phyloP scores from a whole-genome alignment of 2,888 invertebrate species.

The Neoscelio sp. region DNA sequence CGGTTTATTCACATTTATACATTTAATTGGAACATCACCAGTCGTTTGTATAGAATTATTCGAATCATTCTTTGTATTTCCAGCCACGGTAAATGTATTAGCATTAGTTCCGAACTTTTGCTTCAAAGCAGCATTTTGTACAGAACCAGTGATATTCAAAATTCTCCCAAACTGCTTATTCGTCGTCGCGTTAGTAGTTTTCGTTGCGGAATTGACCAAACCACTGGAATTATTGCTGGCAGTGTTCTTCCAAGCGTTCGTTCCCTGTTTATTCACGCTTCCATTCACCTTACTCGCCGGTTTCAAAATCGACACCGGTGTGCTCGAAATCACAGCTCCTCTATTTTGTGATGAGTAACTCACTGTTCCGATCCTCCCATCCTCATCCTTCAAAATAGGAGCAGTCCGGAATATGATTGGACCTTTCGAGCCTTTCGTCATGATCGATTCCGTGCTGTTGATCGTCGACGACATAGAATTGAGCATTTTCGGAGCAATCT shows the following conservation, averaged over 20 bases:
- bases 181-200: not conserved
- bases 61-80: constrained; percentile 15
- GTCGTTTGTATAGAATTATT: not conserved
- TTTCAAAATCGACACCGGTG: constrained; percentile 79
- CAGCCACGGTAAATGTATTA: constrained; percentile 5
- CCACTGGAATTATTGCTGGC: not conserved
- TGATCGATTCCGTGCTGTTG: constrained; percentile 61
- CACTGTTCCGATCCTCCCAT: constrained; percentile 67
- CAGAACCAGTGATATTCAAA: constrained; percentile 33
- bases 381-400: constrained; percentile 74
- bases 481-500: constrained; percentile 76
- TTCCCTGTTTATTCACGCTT: not conserved
- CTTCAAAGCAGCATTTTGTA: constrained; percentile 34
- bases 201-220: not conserved
- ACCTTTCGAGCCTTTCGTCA: constrained; percentile 66
- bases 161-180: constrained; percentile 39
- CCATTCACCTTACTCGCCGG: constrained; percentile 64
- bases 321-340: constrained; percentile 70
- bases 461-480: constrained; percentile 67
- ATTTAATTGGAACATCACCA: constrained; percentile 58
- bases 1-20: constrained; percentile 77
- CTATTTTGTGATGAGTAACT: constrained; percentile 71
- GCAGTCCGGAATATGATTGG: constrained; percentile 75
- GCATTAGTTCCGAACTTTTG: constrained; percentile 4
- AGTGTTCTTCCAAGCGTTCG: constrained; percentile 9